phyloP scores from a whole-genome alignment of 92 coral and sea anemone genomes.

The Zoanthus solanderi region DNA sequence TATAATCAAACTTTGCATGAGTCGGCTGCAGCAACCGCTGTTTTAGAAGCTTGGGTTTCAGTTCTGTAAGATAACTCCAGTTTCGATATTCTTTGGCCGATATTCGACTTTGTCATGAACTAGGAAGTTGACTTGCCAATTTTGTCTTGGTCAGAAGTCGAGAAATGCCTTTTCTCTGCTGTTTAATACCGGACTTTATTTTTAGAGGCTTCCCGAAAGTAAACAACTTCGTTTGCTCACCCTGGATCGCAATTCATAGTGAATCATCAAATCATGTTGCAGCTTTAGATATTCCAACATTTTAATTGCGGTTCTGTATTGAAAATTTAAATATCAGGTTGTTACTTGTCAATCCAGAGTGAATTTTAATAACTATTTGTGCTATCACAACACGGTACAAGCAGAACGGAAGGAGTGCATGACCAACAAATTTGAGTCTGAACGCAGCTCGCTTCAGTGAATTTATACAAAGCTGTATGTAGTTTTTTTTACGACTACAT shows the following conservation, averaged over 20 bases:
- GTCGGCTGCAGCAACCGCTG: neutral
- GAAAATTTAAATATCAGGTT: neutral
- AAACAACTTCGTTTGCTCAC: conserved; percentile 23
- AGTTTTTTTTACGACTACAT: neutral
- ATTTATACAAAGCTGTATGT: neutral
- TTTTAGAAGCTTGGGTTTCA: neutral
- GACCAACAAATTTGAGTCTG: neutral
- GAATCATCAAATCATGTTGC: neutral
- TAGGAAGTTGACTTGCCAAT: neutral
- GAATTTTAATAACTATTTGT: neutral
- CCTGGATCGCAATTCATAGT: conserved; percentile 5
- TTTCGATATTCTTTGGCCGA: neutral
- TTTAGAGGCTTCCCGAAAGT: conserved; percentile 17
- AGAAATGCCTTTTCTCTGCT: neutral
- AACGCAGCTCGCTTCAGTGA: neutral
- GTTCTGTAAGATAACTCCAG: neutral
- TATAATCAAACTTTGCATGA: neutral
- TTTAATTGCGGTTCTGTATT: neutral
- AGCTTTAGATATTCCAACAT: conserved; percentile 7
- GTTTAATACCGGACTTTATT: neutral
- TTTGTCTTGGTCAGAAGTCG: neutral
- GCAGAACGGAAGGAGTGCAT: neutral
- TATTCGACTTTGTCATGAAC: neutral
- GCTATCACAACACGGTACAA: neutral
- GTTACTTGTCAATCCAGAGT: neutral